Evolutionary conservation across 2,888 invertebrate species (phyloP), one percentile per base, ranked within the genome.

Genomic region (Craniophora ligustri): DNA sequence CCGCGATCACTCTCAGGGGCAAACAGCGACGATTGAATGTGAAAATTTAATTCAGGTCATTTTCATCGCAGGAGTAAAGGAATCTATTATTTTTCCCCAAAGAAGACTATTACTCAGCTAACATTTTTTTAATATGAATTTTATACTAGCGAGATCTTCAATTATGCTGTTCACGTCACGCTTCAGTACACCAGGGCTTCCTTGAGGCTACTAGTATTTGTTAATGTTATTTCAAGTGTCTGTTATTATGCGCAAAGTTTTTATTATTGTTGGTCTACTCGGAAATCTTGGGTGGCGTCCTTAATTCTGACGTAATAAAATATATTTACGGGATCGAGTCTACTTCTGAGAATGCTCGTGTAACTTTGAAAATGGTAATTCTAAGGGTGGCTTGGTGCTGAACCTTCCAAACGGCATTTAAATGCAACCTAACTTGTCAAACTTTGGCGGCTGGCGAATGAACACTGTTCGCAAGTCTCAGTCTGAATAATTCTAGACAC

Each of bases 31-130:
- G 91, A 91, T 92, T 91, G 88, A 91, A 91, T 92, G 87, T 92
- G 86, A 91, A 91, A 92, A 89, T 89, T 91, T 91, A 89, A 91
- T 91, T 89, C 86, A 84, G 87, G 88, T 91, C 85, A 89, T 89
- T 90, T 90, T 87, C 86, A 86, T 84, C 82, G 84, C 80, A 72
- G 65, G 76, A 81, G 81, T 79, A 78, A 84, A 83, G 81, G 81
- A 86, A 86, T 87, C 87, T 86, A 86, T 89, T 90, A 90, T 89
- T 86, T 85, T 86, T 82, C 84, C 85, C 83, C 68, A 76, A 84
- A 86, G 83, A 78, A 79, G 78, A 78, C 78, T 83, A 83, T 86
- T 86, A 88, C 84, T 84, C 75, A 75, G 82, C 82, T 80, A 84
- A 84, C 79, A 79, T 78, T 79, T 81, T 79, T 81, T 75, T 75